Evolutionary conservation across 1,140 invertebrate genomes (phyloP).

Genomic region (Trichonephila inaurata): DNA sequence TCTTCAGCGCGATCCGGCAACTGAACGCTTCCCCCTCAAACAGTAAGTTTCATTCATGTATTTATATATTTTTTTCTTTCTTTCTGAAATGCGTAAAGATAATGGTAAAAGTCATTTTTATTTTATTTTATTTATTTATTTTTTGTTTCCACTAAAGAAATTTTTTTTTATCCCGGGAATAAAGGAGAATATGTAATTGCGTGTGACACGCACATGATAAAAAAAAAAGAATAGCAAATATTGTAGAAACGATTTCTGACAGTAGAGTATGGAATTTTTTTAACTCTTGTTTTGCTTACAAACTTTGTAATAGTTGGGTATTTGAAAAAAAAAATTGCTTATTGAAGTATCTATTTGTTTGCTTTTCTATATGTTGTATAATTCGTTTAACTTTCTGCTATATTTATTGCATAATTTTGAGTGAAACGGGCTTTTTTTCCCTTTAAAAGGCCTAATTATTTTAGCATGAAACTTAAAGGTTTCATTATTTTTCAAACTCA

Average conservation of each 20-base stretch:
- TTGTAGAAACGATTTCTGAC: constrained; percentile 6
- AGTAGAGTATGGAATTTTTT: background rate
- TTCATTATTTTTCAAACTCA: no score
- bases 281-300: background rate
- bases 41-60: constrained; percentile 45
- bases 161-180: background rate
- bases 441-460: no score
- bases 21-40: constrained; percentile 26
- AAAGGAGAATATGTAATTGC: background rate
- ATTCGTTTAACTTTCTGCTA: no score
- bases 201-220: constrained; percentile 11
- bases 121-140: background rate
- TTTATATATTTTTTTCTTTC: background rate
- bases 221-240: background rate
- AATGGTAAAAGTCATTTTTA: background rate
- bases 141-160: background rate
- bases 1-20: constrained; percentile 10
- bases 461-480: no score
- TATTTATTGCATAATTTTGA: no score
- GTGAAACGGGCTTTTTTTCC: no score
- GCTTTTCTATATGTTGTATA: no score
- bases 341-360: no score
- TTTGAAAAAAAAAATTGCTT: background rate
- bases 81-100: background rate
- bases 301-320: background rate